Conservation (phyloP, 2,797 vertebrate species). For the Chromobotia macracanthus region DNA sequence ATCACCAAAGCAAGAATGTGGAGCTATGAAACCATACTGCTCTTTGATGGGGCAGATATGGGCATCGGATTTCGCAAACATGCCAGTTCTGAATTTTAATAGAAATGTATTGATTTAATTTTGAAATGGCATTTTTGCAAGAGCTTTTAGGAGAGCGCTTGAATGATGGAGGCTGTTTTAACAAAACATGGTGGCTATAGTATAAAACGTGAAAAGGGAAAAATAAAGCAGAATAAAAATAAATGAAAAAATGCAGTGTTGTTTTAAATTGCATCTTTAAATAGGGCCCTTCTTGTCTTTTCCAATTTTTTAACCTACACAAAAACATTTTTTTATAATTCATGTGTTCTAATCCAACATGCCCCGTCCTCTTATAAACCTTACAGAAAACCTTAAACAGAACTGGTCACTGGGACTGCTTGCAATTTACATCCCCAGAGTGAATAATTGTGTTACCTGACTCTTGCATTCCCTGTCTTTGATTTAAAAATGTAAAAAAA, state of each 20-base stretch:
- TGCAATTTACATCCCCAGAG: conserved; percentile 7
- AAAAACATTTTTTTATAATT: conserved; percentile 20
- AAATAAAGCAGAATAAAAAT: no score
- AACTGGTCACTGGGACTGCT: conserved; percentile 3
- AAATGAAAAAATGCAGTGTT: no score
- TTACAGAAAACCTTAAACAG: conserved; percentile 18
- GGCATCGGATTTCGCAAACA: conserved; percentile 64
- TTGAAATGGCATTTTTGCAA: conserved; percentile 47
- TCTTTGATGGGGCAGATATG: conserved; percentile 66
- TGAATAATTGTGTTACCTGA: background rate
- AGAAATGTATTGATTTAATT: conserved; percentile 55
- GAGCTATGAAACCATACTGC: conserved; percentile 55
- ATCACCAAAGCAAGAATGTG: conserved; percentile 58
- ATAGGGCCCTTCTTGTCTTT: no score
- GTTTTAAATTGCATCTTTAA: no score
- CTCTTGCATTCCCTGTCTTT: no score
- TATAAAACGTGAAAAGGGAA: no score
- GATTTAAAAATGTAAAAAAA: conserved; percentile 7
- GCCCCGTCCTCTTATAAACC: conserved; percentile 8
- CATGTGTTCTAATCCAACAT: conserved; percentile 6
- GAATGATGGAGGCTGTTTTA: no score
- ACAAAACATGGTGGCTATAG: no score
- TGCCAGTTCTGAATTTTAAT: conserved; percentile 51
- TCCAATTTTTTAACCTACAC: background rate
- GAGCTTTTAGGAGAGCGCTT: background rate